These are phyloP conservation scores for Hirtodrosophila trivittata DNA, from an alignment of 2,888 invertebrate genomes.

Conservation along the genomic window DNA sequence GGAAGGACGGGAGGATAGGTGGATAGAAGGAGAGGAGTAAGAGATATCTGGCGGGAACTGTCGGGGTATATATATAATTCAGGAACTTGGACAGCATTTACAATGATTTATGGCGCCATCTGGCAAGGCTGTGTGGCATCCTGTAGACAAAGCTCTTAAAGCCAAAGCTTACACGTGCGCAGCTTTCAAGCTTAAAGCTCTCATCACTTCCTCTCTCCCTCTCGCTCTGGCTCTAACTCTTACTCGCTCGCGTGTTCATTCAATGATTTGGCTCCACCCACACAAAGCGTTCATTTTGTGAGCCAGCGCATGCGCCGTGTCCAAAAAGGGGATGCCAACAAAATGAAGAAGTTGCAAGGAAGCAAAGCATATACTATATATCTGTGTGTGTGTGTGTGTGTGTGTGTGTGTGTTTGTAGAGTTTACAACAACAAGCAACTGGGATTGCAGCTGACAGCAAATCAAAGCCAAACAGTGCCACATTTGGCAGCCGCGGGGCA, in stretches of 20 bases:
- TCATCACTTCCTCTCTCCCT: not conserved
- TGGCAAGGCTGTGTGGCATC: conserved; percentile 60
- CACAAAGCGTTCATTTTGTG: conserved; percentile 68
- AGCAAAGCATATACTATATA: conserved; percentile 25
- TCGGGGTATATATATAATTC: not conserved
- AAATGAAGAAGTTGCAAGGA: conserved; percentile 75
- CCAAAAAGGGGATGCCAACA: conserved; percentile 65
- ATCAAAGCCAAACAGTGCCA: conserved; percentile 50
- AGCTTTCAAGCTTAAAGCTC: conserved; percentile 63
- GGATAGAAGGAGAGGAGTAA: not conserved
- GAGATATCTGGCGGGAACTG: not conserved
- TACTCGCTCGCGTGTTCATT: conserved; percentile 50
- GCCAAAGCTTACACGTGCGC: conserved; percentile 33
- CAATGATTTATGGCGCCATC: conserved; percentile 60
- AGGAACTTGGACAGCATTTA: conserved; percentile 27
- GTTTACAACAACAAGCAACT: conserved; percentile 24
- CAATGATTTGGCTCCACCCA: conserved; percentile 70
- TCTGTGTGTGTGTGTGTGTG: not conserved
- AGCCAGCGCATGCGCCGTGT: conserved; percentile 58
- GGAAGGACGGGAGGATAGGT: not conserved
- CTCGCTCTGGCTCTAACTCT: not conserved
- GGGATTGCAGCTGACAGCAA: conserved; percentile 56
- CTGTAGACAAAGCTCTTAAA: conserved; percentile 38
- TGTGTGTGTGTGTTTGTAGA: conserved; percentile 5
- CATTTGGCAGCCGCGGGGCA: conserved; percentile 41